phyloP scores from a whole-genome alignment of 2,888 invertebrate species.

The Byasa hedistus region DNA sequence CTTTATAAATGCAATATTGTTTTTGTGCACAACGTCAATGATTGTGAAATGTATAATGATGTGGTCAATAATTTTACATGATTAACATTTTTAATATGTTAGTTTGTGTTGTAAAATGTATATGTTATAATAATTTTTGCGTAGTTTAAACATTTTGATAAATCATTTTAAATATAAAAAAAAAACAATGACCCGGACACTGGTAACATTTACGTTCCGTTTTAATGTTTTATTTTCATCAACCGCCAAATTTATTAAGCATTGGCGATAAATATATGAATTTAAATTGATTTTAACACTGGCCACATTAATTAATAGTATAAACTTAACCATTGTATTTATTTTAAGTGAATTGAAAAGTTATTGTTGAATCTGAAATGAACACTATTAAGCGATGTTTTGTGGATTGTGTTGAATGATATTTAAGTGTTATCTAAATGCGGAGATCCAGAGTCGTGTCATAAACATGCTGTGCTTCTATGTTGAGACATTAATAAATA shows the following conservation, averaged over 20 bases:
- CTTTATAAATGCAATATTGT: constrained; percentile 20
- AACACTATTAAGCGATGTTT: constrained; percentile 21
- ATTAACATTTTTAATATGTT: too few relatives aligned
- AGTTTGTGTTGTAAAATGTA: too few relatives aligned
- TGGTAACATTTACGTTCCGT: too few relatives aligned
- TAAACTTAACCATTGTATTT: constrained; percentile 21
- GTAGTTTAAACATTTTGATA: too few relatives aligned
- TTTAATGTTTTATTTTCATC: too few relatives aligned
- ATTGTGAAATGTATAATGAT: constrained; percentile 19
- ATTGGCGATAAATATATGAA: too few relatives aligned
- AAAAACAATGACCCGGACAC: too few relatives aligned
- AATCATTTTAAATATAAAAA: too few relatives aligned
- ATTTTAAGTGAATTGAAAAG: constrained; percentile 19
- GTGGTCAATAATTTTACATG: constrained; percentile 1
- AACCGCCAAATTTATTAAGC: too few relatives aligned
- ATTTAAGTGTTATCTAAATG: constrained; percentile 19
- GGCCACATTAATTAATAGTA: constrained; percentile 22
- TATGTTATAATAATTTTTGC: too few relatives aligned
- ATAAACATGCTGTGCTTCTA: constrained; percentile 58
- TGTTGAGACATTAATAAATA: constrained; percentile 69
- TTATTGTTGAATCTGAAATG: constrained; percentile 10
- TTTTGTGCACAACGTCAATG: constrained; percentile 19
- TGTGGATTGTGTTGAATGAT: constrained; percentile 23
- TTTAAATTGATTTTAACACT: too few relatives aligned
- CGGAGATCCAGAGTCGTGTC: constrained; percentile 33